Conservation (phyloP, 53 echinoderm and acorn worm species). For the Crossaster papposus region DNA sequence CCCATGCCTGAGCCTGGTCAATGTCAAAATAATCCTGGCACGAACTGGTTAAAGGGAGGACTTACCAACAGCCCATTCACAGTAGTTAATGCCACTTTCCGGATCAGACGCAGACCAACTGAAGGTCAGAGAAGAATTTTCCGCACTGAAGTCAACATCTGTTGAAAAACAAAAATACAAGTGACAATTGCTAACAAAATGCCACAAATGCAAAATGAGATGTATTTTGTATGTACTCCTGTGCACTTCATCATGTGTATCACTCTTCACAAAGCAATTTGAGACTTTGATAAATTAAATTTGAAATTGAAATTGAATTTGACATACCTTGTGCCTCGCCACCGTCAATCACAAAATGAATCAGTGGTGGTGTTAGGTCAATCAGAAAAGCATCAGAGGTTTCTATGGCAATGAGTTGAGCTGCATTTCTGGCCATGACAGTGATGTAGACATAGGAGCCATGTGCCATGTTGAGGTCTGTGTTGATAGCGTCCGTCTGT, state of each 20-base stretch:
- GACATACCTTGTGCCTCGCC: not conserved
- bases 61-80: slow-evolving; percentile 66
- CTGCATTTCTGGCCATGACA: slow-evolving; percentile 57
- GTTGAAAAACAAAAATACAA: not conserved
- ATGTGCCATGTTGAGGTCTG: slow-evolving; percentile 25
- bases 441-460: slow-evolving; percentile 54
- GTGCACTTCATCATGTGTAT: too few species aligned
- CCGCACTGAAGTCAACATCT: slow-evolving; percentile 56
- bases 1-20: too few species aligned
- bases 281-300: too few species aligned
- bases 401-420: slow-evolving; percentile 26
- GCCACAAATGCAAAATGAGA: not conserved
- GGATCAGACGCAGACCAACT: slow-evolving; percentile 36
- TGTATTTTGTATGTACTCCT: too few species aligned
- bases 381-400: slow-evolving; percentile 32
- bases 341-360: slow-evolving; percentile 43
- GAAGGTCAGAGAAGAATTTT: not conserved
- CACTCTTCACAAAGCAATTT: too few species aligned
- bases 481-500: slow-evolving; percentile 25
- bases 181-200: too few species aligned
- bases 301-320: too few species aligned
- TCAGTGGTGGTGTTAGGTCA: slow-evolving; percentile 50
- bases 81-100: slow-evolving; percentile 54
- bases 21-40: too few species aligned
- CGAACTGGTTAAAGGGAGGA: not conserved